Evolutionary conservation across 2,797 vertebrate genomes (phyloP).

Genomic region (Micrastur ruficollis): DNA sequence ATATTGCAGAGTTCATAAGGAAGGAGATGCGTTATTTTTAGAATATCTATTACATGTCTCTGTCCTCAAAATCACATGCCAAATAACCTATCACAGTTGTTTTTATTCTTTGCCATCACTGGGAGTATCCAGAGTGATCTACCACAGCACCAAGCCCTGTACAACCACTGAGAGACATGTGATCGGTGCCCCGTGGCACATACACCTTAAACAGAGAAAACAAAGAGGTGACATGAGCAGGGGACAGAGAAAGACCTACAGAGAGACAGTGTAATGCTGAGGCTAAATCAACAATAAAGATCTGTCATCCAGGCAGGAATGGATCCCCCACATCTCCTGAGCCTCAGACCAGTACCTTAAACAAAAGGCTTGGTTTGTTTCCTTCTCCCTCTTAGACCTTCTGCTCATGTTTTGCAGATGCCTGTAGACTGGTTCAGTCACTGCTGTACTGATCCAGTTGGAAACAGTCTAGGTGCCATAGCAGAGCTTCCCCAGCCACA

Average conservation of each 20-base stretch:
- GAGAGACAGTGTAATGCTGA: neutral
- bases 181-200: neutral
- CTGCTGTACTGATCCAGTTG: neutral
- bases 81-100: neutral
- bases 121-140: neutral
- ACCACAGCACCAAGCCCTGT: neutral
- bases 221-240: neutral
- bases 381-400: neutral
- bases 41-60: neutral
- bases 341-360: neutral
- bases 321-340: neutral
- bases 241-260: neutral
- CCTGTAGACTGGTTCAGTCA: neutral
- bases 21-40: neutral
- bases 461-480: neutral
- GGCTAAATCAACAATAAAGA: neutral
- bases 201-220: neutral
- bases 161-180: neutral
- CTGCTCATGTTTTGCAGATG: neutral
- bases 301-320: neutral
- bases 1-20: neutral
- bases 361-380: neutral
- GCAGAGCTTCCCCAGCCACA: neutral
- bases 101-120: neutral
- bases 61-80: neutral